phyloP scores from a whole-genome alignment of 2,113 vertebrate genomes.

The Callaeas wilsoni region DNA sequence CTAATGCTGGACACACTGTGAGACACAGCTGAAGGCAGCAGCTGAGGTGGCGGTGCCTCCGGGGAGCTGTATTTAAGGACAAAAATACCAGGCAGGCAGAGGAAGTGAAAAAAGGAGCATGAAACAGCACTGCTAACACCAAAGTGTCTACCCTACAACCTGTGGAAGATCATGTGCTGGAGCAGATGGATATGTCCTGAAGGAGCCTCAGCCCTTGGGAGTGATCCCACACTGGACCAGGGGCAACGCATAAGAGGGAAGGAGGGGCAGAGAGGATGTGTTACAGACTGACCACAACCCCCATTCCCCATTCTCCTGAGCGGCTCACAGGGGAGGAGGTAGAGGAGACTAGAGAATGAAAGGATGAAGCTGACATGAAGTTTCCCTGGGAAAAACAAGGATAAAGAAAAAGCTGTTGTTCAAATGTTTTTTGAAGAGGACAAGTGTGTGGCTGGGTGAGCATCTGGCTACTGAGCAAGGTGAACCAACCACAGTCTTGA shows the following conservation, averaged over 20 bases:
- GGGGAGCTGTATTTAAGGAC: neutral
- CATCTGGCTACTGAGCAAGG: neutral
- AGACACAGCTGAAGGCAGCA: neutral
- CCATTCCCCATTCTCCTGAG: neutral
- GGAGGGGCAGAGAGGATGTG: fast-evolving
- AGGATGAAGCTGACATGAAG: neutral
- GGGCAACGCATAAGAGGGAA: neutral
- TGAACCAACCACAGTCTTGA: neutral
- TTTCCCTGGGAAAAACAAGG: neutral
- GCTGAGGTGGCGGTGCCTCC: neutral
- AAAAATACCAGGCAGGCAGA: neutral
- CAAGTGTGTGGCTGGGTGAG: neutral
- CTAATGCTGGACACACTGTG: neutral
- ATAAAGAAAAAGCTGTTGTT: neutral
- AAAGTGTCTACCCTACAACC: too few species aligned
- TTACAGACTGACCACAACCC: neutral
- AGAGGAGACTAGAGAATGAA: neutral
- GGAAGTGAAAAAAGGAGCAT: neutral
- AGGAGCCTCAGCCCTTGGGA: neutral
- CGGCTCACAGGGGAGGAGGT: neutral
- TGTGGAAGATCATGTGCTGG: fast-evolving
- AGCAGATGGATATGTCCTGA: neutral
- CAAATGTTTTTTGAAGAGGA: neutral
- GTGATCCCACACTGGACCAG: neutral
- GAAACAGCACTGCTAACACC: neutral